Evolutionary conservation across 2,113 vertebrate species (phyloP), one percentile per base, ranked within the genome.

Genomic region (Acanthochromis polyacanthus): DNA sequence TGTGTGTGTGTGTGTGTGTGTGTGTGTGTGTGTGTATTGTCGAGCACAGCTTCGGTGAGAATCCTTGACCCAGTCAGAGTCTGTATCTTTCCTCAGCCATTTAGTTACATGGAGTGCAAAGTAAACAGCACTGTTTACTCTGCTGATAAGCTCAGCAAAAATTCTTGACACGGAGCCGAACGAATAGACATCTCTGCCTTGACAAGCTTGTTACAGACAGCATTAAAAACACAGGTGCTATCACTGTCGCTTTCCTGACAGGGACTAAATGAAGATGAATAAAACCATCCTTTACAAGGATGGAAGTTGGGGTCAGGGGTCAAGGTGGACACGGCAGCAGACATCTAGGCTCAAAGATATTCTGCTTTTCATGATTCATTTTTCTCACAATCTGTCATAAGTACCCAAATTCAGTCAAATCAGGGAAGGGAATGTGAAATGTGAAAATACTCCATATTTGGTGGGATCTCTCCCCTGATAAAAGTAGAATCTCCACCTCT

Each of bases 91-190:
- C 40, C 40, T 65, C 75, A 57, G 11, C 19, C 40, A 19, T 59
- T 76, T 59, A 56, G 16, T 58, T 36, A 3, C 32, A 51, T 43
- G 12, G 15, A 79, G 81, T 45, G 65, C 55, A 57, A 67, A 45
- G 56, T 64, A 83, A 86, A 85, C 75, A 78, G 30, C 17, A 56
- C 17, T 82, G 79, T 86, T 88, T 71, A 66, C 72, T 61, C 55
- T 68, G 76, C 16, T 75, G 84, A 90, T 85, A 78, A 64, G 64
- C 57, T 51, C 19, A 4, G 30, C 58, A 40, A 53, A 72, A 63
- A 20, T 60, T 65, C 72, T 23, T 45, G 75, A 69, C 73, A 56
- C 61, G 38, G 38, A 56, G 32, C 65, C 36, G 7, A 22, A 77
- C 25, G 19, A 57, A 56, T 12, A 10, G 66, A 23, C 68, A 23